A percentile compares a stretch with the other conserved stretches of the same genome.
Conservation (phyloP, 2,113 vertebrate species). For the Phylloscopus trochiloides region DNA sequence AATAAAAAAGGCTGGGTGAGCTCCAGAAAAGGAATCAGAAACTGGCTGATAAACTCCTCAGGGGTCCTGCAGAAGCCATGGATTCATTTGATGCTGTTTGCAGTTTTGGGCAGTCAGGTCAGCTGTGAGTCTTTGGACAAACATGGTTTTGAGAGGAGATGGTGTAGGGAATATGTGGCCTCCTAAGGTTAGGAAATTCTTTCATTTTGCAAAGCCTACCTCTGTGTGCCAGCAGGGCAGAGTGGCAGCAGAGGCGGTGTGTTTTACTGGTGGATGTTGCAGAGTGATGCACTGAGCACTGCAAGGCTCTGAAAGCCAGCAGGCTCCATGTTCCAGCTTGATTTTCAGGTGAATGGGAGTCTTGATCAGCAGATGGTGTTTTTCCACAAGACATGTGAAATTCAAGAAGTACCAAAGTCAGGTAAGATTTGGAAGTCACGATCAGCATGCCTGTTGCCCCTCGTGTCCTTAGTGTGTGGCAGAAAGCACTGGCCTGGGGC, state of each 20-base stretch:
- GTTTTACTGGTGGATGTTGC: background rate
- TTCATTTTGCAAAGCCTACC: background rate
- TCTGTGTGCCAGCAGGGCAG: background rate
- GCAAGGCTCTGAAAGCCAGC: background rate
- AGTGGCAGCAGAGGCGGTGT: background rate
- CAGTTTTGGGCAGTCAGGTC: background rate
- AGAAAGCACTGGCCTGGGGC: background rate
- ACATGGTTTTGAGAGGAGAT: background rate
- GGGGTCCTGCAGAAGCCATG: background rate
- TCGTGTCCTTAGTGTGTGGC: fast-evolving
- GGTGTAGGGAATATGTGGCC: background rate
- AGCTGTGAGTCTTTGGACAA: background rate
- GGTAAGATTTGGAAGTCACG: fast-evolving
- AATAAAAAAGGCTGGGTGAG: background rate
- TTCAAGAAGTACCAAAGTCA: background rate
- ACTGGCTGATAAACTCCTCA: background rate
- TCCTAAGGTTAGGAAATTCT: background rate
- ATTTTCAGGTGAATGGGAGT: background rate
- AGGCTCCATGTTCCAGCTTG: background rate
- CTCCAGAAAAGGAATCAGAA: background rate
- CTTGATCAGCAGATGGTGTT: background rate
- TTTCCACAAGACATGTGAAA: background rate
- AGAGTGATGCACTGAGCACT: background rate
- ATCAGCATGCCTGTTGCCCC: background rate
- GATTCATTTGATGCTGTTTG: background rate